phyloP scores from a whole-genome alignment of 2,797 vertebrate genomes.

The Semotilus atromaculatus region DNA sequence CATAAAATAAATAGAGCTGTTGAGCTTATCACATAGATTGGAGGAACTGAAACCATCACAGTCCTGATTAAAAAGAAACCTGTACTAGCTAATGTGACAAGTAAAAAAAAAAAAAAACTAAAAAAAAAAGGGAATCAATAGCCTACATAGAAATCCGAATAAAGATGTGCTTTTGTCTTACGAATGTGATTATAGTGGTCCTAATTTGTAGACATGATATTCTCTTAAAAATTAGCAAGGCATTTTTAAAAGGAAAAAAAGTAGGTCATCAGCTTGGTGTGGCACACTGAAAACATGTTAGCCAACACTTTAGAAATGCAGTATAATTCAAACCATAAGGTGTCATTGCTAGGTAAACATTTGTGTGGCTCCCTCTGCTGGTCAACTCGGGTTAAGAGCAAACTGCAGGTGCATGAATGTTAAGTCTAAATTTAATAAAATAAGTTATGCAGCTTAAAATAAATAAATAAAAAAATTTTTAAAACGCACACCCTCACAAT shows the following conservation, averaged over 20 bases:
- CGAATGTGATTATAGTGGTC: not conserved
- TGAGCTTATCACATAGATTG: conserved; percentile 15
- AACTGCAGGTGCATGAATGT: not conserved
- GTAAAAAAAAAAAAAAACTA: too few relatives aligned
- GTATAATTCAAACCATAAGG: conserved; percentile 46
- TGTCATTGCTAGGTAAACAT: conserved; percentile 6
- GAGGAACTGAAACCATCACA: not conserved
- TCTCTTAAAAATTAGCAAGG: not conserved
- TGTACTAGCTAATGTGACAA: not conserved
- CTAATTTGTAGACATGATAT: not conserved
- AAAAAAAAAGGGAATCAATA: not conserved
- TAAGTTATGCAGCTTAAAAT: not conserved
- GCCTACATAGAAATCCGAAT: not conserved
- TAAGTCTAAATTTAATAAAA: not conserved
- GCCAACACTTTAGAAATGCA: conserved; percentile 25
- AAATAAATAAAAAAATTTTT: too few relatives aligned
- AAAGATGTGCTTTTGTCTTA: not conserved
- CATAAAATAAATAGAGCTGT: conserved; percentile 47
- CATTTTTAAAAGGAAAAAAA: conserved; percentile 7
- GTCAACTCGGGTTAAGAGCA: not conserved
- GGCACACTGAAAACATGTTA: conserved; percentile 23
- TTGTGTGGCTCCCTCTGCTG: conserved; percentile 55
- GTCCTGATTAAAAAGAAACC: not conserved
- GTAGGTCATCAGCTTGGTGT: conserved; percentile 1
- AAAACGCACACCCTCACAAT: too few relatives aligned